Base-by-base conservation (phyloP, 2,888 invertebrate species). In the Dorcus parallelipipedus region DNA sequence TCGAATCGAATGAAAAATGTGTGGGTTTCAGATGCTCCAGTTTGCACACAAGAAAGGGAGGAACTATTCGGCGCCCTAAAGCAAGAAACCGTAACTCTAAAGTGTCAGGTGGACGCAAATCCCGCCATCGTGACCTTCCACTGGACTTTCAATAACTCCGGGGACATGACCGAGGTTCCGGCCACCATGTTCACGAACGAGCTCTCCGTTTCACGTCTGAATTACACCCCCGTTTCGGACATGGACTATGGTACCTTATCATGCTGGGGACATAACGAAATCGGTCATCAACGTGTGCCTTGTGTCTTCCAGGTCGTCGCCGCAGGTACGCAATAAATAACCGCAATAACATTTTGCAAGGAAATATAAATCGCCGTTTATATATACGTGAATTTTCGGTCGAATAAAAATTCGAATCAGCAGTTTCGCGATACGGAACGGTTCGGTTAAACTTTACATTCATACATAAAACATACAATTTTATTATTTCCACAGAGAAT, bases 131-230 rank as follows among this genome's bases (percentile, higher is more conserved):
- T 89, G 70, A 86, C 88, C 72, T 95, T 93, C 79, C 90, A 91
- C 72, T 95, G 95, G 95, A 93, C 93, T 66, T 93, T 95, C 83
- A 95, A 95, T 82, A 92, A 91, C 77, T 92, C 92, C 60, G 93
- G 93, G 14, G 92, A 92, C 73, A 89, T 91, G 79, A 87, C 88
- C 51, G 90, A 92, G 76, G 83, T 91, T 67, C 86, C 91, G 58
- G 78, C 82, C 62, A 85, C 87, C 54, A 85, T 86, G 70, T 87
- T 84, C 76, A 86, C 82, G 65, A 86, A 82, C 66, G 83, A 88
- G 61, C 87, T 88, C 2, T 85, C 86, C 64, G 84, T 85, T 3
- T 88, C 89, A 55, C 84, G 86, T 38, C 82, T 93, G 59, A 91
- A 91, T 81, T 94, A 94, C 77, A 93, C 93, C 6, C 93, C 93